Percentiles rank a stretch among this genome's conserved stretches.
Conservation (phyloP, 2,888 invertebrate genomes). For the Tethea ocularis region DNA sequence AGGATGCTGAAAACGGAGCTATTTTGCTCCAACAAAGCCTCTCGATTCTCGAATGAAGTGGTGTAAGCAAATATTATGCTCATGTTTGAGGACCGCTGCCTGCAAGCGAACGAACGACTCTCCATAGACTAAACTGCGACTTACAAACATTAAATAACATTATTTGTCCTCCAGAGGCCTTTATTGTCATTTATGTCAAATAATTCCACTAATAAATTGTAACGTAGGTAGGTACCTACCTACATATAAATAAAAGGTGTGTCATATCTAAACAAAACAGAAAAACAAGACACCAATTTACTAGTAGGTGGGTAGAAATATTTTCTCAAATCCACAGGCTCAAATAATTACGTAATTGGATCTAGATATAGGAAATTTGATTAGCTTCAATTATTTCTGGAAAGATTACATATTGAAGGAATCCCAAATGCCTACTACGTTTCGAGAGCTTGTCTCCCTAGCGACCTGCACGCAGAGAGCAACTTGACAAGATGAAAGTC, state of each 20-base stretch:
- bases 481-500: slow-evolving; percentile 38
- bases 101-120: slow-evolving; percentile 46
- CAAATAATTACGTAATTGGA: not conserved
- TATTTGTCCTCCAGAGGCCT: slow-evolving; percentile 27
- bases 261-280: no score
- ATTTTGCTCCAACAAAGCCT: slow-evolving; percentile 13
- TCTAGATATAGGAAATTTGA: not conserved
- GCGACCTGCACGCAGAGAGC: slow-evolving; percentile 14
- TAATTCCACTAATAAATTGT: not conserved
- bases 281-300: not conserved
- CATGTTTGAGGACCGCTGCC: slow-evolving; percentile 54
- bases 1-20: no score
- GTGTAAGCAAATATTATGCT: slow-evolving; percentile 30
- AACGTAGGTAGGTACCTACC: not conserved
- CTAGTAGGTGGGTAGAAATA: not conserved
- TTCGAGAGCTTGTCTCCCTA: slow-evolving; percentile 27
- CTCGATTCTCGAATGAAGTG: slow-evolving; percentile 17
- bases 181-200: slow-evolving; percentile 22
- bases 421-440: slow-evolving; percentile 4
- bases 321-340: not conserved
- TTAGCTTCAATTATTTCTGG: not conserved
- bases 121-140: slow-evolving; percentile 29
- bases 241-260: not conserved
- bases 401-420: not conserved
- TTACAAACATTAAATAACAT: slow-evolving; percentile 3